phyloP scores from a whole-genome alignment of 2,888 invertebrate genomes.

The Chymomyza amoena region DNA sequence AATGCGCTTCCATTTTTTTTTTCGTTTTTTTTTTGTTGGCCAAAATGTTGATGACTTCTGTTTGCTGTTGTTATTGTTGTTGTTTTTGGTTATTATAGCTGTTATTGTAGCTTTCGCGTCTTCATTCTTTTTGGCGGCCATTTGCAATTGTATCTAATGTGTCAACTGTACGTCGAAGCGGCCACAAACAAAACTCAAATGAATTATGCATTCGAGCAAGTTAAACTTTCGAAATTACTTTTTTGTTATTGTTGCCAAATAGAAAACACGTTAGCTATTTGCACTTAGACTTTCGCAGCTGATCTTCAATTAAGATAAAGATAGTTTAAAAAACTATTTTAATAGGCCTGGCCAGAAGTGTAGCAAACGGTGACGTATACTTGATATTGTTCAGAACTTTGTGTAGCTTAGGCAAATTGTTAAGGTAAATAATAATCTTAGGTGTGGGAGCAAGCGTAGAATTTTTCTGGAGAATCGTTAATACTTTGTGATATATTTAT shows the following conservation, averaged over 20 bases:
- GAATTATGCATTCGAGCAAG: constrained; percentile 66
- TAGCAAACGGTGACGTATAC: constrained; percentile 25
- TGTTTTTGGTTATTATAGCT: constrained; percentile 20
- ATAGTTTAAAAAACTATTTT: neutral
- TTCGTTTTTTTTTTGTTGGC: constrained; percentile 37
- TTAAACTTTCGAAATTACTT: constrained; percentile 67
- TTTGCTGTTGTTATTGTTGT: constrained; percentile 15
- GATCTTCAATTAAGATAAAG: constrained; percentile 45
- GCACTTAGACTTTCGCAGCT: constrained; percentile 37
- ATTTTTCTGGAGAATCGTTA: no score
- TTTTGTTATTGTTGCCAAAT: constrained; percentile 45
- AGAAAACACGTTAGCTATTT: constrained; percentile 54
- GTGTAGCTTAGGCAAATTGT: no score
- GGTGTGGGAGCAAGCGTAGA: no score
- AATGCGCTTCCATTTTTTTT: constrained; percentile 59
- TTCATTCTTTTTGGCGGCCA: constrained; percentile 44
- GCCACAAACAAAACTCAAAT: constrained; percentile 31
- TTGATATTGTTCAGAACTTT: constrained; percentile 3
- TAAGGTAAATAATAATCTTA: no score
- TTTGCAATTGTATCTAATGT: constrained; percentile 63
- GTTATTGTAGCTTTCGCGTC: constrained; percentile 30
- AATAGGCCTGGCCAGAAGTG: neutral
- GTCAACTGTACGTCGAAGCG: constrained; percentile 58
- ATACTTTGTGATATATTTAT: no score
- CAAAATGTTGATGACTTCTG: constrained; percentile 14